phyloP scores from a whole-genome alignment of 2,888 invertebrate species.

The Polia nebulosa region DNA sequence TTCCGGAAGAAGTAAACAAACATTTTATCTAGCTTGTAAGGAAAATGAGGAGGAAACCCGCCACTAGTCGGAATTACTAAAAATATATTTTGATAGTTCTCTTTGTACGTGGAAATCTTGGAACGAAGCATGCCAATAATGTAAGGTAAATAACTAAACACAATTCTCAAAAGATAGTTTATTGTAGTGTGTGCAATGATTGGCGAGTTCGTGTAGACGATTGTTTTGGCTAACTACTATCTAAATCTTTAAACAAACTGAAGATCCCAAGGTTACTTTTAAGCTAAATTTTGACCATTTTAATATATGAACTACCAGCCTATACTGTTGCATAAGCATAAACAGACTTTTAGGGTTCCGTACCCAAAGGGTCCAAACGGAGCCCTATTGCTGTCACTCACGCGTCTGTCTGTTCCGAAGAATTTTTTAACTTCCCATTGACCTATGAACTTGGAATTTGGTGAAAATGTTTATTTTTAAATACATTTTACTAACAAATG shows the following conservation, averaged over 20 bases:
- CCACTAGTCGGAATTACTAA: constrained; percentile 59
- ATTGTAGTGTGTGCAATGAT: constrained; percentile 25
- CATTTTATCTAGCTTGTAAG: constrained; percentile 36
- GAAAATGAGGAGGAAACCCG: constrained; percentile 56
- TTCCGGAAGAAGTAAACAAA: constrained; percentile 55
- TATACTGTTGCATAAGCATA: no score
- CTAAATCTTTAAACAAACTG: neutral
- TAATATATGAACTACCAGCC: no score
- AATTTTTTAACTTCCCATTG: no score
- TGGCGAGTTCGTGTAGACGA: constrained; percentile 12
- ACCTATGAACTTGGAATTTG: no score
- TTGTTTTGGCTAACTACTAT: constrained; percentile 7
- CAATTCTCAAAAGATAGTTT: constrained; percentile 36
- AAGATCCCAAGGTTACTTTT: neutral
- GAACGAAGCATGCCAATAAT: constrained; percentile 33
- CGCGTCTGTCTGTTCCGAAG: no score
- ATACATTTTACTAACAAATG: no score
- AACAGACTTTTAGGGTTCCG: no score
- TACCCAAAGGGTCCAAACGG: no score
- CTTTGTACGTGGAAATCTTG: constrained; percentile 53
- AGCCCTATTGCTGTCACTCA: no score
- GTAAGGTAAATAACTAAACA: constrained; percentile 42
- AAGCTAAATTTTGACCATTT: neutral
- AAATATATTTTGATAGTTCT: constrained; percentile 62
- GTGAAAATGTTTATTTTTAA: no score